Base-by-base conservation (phyloP, 53 echinoderm and acorn worm genomes). In the Stichopus horrens region DNA sequence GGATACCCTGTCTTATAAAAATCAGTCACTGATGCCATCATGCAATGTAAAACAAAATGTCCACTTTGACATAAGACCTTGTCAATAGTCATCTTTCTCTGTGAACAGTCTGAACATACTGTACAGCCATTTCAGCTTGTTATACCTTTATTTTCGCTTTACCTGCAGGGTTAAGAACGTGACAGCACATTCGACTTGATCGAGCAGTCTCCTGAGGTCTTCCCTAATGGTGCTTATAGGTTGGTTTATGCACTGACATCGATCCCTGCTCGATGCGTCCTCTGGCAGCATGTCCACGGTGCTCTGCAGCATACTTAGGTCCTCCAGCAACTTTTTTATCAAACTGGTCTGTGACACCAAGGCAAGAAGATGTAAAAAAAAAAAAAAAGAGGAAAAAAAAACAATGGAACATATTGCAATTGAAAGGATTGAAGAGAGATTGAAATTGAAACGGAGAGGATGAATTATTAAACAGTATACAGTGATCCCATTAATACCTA, bases 101-200 rank as follows among this genome's bases (percentile, higher is more conserved):
- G 37, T 37, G 37, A 37, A 37, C 37, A 37, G 37, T 0, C 37
- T 37, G 37, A 2, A 37, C 37, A 37, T 37, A 2, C 1, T 37
- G 37, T 2, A 37, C 37, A 37, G 37, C 37, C 37, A 37, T 37
- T 37, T 37, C 37, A 37, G 37, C 37, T 37, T 37, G 37, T 37
- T 37, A 2, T 37, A 37, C 37, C 37, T 37, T 37, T 37, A 37
- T 37, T 37, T 37, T 37, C 37, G 21, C 54, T 53, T 74, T 74
- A 96, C 96, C 93, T 96, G 92, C 88, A 96, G 91, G 19, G 92
- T 88, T 53, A 90, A 86, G 88, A 95, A 96, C 56, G 92, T 91
- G 10, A 96, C 91, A 52, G 95, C 95, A 76, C 79, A 92, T 65
- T 92, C 90, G n/a, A 95, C 93, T 86, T 93, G 93, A 9, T 94